Base-by-base conservation (phyloP, 2,888 invertebrate species). In the Therioaphis trifolii region DNA sequence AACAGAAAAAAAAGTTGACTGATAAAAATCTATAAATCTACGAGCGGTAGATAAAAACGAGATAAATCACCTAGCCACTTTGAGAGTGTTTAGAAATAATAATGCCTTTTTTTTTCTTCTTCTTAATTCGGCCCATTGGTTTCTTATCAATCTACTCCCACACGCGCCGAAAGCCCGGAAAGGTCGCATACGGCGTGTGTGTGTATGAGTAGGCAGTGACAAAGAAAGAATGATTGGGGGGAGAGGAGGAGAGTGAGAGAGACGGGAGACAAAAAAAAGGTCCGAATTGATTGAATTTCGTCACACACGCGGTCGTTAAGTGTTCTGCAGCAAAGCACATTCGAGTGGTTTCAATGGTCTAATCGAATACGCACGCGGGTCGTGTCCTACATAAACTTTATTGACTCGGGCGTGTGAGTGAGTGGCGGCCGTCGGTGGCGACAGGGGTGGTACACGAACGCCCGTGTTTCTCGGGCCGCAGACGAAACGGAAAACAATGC, bases 261-360 rank as follows among this genome's bases (percentile, higher is more conserved):
- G 27, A 43, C 24, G 5, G 21, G 7, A 1, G 18, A 40, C 5
- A 18, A 55, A 61, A 46, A 80, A 68, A 72, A n/a, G 2, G 58
- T n/a, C 66, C 61, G 46, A 80, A 58, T 46, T 72, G 58, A 80
- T 80, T 80, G 71, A 58, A 80, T 80, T 80, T 72, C 71, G 71
- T 80, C 69, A 61, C 58, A 78, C 72, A 40, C 69, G 27, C 52
- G 49, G 46, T 49, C 71, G 80, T 80, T 80, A 80, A 80, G 72
- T 80, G 72, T 72, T 72, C 46, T 72, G 58, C 80, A 49, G 72
- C 72, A 46, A 72, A 80, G 49, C 29, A 61, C 58, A 72, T 72
- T 71, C 72, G 71, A 80, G 80, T 61, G 80, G 80, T 61, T 61
- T 72, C 72, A 46, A 80, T 43, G 46, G 71, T 69, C 52, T 40